A percentile compares a stretch with the other conserved stretches of the same genome.
These are phyloP conservation scores for Hetaerina titia DNA, from an alignment of 2,888 invertebrate genomes.

Conservation along the genomic window DNA sequence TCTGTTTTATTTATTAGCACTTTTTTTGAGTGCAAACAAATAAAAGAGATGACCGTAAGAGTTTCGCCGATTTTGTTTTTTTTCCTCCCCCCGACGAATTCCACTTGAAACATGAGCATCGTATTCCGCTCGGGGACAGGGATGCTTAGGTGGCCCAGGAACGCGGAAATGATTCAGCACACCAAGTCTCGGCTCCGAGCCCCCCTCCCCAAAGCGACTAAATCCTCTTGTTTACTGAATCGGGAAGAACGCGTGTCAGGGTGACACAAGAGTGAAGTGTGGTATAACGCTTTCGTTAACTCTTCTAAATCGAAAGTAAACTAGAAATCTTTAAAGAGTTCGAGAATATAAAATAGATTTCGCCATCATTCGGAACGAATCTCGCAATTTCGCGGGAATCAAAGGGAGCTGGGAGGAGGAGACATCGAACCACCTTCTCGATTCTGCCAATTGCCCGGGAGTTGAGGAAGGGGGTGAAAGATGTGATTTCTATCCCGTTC, in stretches of 20 bases:
- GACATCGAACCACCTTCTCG: not conserved
- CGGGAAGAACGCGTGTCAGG: not conserved
- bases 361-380: not conserved
- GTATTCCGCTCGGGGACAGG: not conserved
- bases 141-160: constrained; percentile 35
- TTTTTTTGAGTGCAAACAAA: no score
- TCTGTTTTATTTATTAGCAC: no score
- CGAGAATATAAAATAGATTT: not conserved
- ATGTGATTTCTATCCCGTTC: no score
- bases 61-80: not conserved
- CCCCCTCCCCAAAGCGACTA: not conserved
- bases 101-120: not conserved
- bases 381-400: not conserved
- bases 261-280: not conserved
- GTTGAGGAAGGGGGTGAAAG: no score
- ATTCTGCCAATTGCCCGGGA: no score
- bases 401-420: not conserved
- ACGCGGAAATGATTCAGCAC: constrained; percentile 44
- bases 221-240: not conserved
- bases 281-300: not conserved
- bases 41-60: no score
- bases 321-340: not conserved
- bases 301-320: no score
- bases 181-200: not conserved
- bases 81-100: not conserved